phyloP scores from a whole-genome alignment of 2,888 invertebrate species.

The Trypoxylon attenuatum region DNA sequence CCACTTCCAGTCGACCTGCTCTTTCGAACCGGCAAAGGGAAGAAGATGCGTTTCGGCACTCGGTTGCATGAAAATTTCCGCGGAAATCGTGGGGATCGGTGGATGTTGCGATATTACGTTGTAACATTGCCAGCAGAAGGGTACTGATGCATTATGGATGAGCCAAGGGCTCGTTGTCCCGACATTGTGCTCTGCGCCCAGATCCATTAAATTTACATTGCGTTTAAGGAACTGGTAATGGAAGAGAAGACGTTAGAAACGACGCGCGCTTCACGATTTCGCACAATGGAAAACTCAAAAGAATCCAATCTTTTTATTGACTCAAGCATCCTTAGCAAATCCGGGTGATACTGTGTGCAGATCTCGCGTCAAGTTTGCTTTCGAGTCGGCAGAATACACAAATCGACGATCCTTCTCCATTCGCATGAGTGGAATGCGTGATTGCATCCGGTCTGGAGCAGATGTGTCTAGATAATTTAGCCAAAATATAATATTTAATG shows the following conservation, averaged over 20 bases:
- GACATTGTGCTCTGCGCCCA: slow-evolving; percentile 50
- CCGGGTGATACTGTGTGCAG: slow-evolving; percentile 17
- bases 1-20: background rate
- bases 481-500: no score
- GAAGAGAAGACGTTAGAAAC: no score
- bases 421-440: slow-evolving; percentile 31
- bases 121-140: slow-evolving; percentile 38
- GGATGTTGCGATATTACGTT: slow-evolving; percentile 50
- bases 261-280: no score
- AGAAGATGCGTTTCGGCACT: background rate
- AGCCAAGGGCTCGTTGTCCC: slow-evolving; percentile 52
- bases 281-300: no score
- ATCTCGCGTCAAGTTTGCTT: slow-evolving; percentile 35
- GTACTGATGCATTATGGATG: slow-evolving; percentile 57
- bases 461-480: no score
- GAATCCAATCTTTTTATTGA: no score
- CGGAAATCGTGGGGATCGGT: slow-evolving; percentile 36
- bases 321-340: background rate
- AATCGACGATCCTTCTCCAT: slow-evolving; percentile 23
- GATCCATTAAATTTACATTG: slow-evolving; percentile 62
- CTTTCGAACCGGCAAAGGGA: background rate
- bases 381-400: slow-evolving; percentile 40
- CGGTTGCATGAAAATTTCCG: slow-evolving; percentile 7
- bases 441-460: slow-evolving; percentile 20
- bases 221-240: slow-evolving; percentile 56